A percentile compares a stretch with the other conserved stretches of the same genome.
phyloP scores from a whole-genome alignment of 2,888 invertebrate genomes.

The Melanostoma scalare region DNA sequence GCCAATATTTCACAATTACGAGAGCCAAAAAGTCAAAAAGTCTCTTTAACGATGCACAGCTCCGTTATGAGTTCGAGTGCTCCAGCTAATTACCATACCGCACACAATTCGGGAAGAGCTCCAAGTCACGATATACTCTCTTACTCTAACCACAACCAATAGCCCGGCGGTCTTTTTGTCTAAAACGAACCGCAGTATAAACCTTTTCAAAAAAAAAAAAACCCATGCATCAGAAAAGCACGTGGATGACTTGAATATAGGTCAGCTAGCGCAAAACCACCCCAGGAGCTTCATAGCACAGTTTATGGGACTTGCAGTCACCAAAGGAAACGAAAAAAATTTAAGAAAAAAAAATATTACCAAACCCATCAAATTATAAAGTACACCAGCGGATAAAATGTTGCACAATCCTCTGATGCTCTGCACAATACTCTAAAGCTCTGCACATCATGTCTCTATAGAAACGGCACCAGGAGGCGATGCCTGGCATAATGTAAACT shows the following conservation, averaged over 20 bases:
- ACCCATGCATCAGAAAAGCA: slow-evolving; percentile 14
- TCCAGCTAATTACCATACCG: slow-evolving; percentile 67
- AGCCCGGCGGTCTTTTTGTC: slow-evolving; percentile 14
- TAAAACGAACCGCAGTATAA: slow-evolving; percentile 13
- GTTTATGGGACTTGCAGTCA: slow-evolving; percentile 42
- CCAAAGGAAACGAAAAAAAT: neutral
- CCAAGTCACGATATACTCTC: slow-evolving; percentile 39
- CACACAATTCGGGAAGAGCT: slow-evolving; percentile 41
- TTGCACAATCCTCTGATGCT: slow-evolving; percentile 51
- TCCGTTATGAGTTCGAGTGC: slow-evolving; percentile 36
- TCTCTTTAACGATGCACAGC: slow-evolving; percentile 51
- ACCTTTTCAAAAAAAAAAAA: slow-evolving; percentile 25
- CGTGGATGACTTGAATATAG: slow-evolving; percentile 51
- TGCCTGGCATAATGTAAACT: slow-evolving; percentile 44
- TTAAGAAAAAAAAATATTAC: slow-evolving; percentile 25
- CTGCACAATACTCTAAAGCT: slow-evolving; percentile 26
- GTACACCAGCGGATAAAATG: slow-evolving; percentile 68
- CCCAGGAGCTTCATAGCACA: slow-evolving; percentile 16
- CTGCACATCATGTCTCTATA: slow-evolving; percentile 53
- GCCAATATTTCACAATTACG: slow-evolving; percentile 63
- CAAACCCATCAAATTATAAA: slow-evolving; percentile 67
- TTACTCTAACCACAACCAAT: neutral
- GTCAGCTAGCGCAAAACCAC: slow-evolving; percentile 33
- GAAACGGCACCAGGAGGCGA: slow-evolving; percentile 23
- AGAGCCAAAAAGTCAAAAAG: slow-evolving; percentile 68